These are phyloP conservation scores for Fragum fragum DNA, from an alignment of 2,888 invertebrate species.

Conservation along the genomic window DNA sequence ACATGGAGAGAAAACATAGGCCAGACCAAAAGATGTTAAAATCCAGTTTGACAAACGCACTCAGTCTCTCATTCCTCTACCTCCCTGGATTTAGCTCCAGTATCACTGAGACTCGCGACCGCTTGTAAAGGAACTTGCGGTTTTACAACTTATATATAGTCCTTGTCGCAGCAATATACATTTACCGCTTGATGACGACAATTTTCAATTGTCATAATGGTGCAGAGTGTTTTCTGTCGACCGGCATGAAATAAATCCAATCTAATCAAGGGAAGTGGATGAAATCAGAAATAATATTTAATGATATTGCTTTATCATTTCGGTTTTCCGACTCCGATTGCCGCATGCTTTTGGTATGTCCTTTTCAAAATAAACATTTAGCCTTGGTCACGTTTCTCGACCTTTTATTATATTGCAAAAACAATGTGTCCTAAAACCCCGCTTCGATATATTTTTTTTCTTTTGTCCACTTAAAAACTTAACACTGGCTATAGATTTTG, in stretches of 20 bases:
- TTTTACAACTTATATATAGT: neutral
- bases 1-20: neutral
- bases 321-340: no score
- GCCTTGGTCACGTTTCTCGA: no score
- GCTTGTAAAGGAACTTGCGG: neutral
- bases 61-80: slow-evolving; percentile 9
- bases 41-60: slow-evolving; percentile 15
- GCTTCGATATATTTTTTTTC: no score
- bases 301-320: neutral
- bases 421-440: no score
- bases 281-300: neutral
- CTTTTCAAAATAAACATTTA: no score
- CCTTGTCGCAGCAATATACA: neutral
- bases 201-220: neutral
- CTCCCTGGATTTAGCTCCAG: neutral
- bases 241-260: neutral
- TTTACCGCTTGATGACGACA: neutral
- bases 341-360: no score
- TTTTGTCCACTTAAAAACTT: no score
- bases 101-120: neutral
- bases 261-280: neutral
- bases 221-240: neutral
- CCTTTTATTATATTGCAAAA: no score
- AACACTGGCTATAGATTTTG: no score
- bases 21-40: neutral